Evolutionary conservation across 2,797 vertebrate species (phyloP).

Genomic region (Eospalax fontanierii): DNA sequence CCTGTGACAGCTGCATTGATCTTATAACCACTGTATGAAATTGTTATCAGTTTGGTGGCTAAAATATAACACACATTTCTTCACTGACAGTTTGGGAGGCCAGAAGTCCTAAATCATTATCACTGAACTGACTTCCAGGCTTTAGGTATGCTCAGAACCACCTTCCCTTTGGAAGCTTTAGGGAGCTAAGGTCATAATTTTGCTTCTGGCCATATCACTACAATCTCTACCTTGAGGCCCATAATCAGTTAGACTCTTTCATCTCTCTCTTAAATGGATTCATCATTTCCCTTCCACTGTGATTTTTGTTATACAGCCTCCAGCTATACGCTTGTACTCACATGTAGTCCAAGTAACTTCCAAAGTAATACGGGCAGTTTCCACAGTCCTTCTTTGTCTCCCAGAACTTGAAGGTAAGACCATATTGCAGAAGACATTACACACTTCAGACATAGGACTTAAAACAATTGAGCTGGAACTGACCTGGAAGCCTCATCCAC

Average conservation of each 20-base stretch:
- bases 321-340: too few relatives aligned
- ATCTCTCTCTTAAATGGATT: not conserved
- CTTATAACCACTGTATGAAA: not conserved
- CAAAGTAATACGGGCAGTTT: not conserved
- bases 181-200: not conserved
- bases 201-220: not conserved
- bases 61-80: not conserved
- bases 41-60: not conserved
- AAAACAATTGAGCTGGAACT: too few relatives aligned
- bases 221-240: not conserved
- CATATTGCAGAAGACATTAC: too few relatives aligned
- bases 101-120: not conserved
- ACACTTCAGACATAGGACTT: too few relatives aligned
- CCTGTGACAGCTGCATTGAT: too few relatives aligned
- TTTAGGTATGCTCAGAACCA: not conserved
- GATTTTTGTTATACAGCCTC: too few relatives aligned
- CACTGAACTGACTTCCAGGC: not conserved
- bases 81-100: not conserved
- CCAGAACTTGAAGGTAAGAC: too few relatives aligned
- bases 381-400: too few relatives aligned
- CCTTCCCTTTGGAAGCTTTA: not conserved
- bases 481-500: too few relatives aligned
- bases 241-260: not conserved
- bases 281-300: not conserved
- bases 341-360: not conserved